Evolutionary conservation across 2,113 vertebrate species (phyloP).

Genomic region (Propithecus coquereli): DNA sequence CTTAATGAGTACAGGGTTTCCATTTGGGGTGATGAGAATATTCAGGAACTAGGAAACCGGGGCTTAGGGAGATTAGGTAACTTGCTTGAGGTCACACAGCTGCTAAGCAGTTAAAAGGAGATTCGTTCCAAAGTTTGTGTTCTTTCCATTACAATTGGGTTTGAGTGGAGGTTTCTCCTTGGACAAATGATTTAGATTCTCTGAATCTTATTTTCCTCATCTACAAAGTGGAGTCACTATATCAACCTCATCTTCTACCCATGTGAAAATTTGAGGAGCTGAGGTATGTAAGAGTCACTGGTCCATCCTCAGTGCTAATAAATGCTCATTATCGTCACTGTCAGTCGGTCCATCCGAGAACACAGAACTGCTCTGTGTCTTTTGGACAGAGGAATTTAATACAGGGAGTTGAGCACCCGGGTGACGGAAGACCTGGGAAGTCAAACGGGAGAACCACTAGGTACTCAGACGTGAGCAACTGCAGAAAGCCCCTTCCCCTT

Average conservation of each 20-base stretch:
- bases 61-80: background rate
- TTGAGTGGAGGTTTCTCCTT: background rate
- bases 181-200: background rate
- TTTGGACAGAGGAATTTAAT: background rate
- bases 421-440: background rate
- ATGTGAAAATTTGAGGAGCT: background rate
- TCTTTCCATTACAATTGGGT: background rate
- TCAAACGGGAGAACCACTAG: accelerated
- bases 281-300: background rate
- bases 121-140: background rate
- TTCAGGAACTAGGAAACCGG: background rate
- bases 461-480: background rate
- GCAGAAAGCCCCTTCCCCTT: too few species aligned
- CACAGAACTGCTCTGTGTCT: background rate
- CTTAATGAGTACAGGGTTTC: background rate
- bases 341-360: background rate
- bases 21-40: background rate
- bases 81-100: background rate
- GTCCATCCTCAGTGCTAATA: background rate
- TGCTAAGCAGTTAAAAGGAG: background rate
- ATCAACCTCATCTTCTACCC: background rate
- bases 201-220: background rate
- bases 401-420: background rate
- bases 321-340: accelerated
- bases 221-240: background rate